Base-by-base conservation (phyloP, 2,113 vertebrate species). In the Leiothrix lutea region DNA sequence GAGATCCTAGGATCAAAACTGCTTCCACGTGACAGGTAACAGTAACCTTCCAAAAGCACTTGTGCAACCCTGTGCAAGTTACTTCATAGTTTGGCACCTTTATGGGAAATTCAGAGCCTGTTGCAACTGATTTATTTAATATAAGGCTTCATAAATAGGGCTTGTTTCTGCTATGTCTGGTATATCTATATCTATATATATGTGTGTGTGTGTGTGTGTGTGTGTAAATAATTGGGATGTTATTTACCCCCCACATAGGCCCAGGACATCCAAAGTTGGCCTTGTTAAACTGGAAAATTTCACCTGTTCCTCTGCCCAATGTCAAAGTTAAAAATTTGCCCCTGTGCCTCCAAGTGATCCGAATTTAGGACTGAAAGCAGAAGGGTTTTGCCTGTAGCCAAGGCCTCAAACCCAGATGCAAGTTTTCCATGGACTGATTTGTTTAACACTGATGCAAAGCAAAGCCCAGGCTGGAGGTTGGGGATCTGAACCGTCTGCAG, bases 401-500 rank as follows among this genome's bases (percentile, higher is more conserved):
- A 86, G 35, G 25, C 16, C 38, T 86, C 36, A 33, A 53, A 38
- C 54, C 13, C 48, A 29, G 44, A 56, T 22, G 51, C 35, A 54
- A 35, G 71, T 42, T 91, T 94, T 36, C 77, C 54, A 38, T 33
- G 29, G 72, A 62, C 50, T 19, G 44, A 42, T 53, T 53, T 51
- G 29, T 74, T 79, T 65, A 81, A 85, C 25, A 4, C 7, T 14
- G 38, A 36, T 53, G 66, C n/a, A 81, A 86, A 83, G 31, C 36
- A 65, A 74, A 89, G 23, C 29, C 45, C 23, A 15, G 4, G 51
- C 72, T 91, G 69, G 62, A 57, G 78, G 56, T 51, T 33, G 22
- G 26, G 53, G 80, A 51, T 60, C 67, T 48, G 87, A 85, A 17
- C 7, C 0, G 0, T 6, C 22, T 2, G 1, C 66, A 48, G 83